phyloP scores from a whole-genome alignment of 2,113 vertebrate species.

The Pseudolaguvia tuberculata region DNA sequence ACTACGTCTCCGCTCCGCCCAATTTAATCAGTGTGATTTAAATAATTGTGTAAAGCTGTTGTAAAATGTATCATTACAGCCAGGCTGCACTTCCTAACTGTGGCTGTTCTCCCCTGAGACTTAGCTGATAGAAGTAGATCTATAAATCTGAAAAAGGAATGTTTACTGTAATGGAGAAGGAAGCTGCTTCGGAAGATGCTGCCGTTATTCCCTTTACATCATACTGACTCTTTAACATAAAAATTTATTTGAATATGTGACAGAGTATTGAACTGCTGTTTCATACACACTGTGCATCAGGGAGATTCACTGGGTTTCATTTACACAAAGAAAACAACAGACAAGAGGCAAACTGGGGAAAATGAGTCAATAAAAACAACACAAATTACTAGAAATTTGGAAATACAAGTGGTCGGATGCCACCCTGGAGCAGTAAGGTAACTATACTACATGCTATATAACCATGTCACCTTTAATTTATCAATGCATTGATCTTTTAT shows the following conservation, averaged over 20 bases:
- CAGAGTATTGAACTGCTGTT: neutral
- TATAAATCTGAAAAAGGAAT: constrained; percentile 19
- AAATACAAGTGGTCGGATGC: neutral
- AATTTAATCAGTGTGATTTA: constrained; percentile 9
- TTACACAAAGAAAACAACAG: neutral
- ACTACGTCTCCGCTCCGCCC: no score
- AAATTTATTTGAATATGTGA: neutral
- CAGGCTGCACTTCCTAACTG: constrained; percentile 2
- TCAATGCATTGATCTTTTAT: neutral
- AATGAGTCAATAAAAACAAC: neutral
- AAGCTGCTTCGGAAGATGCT: neutral
- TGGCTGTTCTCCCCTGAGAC: constrained; percentile 13
- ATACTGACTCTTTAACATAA: neutral
- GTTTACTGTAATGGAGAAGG: constrained; percentile 8
- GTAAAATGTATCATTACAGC: constrained; percentile 33
- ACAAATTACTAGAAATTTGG: constrained; percentile 15
- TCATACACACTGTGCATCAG: neutral
- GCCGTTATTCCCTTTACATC: neutral
- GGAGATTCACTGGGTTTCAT: neutral
- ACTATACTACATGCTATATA: neutral
- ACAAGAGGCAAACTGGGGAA: neutral
- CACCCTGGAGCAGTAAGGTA: neutral
- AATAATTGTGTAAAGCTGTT: constrained; percentile 24
- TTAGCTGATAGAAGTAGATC: constrained; percentile 21
- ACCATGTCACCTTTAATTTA: neutral